Conservation (phyloP, 1,140 invertebrate species). For the Capitella teleta region DNA sequence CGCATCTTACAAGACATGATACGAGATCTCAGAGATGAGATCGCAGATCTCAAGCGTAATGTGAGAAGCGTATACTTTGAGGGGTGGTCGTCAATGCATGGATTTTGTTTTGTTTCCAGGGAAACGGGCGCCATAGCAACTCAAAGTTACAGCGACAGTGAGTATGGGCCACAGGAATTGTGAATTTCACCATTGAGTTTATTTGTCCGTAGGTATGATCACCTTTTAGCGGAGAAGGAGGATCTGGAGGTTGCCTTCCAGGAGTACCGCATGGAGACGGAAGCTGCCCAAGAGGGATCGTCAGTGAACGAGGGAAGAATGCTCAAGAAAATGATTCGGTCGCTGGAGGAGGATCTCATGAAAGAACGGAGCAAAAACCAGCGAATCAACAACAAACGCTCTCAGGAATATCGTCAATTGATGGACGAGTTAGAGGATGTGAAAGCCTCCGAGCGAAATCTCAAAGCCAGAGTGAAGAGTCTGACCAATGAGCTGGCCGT, state of each 20-base stretch:
- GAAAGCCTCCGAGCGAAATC: conserved; percentile 36
- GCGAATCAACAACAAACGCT: conserved; percentile 23
- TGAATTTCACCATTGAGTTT: no score
- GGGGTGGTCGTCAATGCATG: no score
- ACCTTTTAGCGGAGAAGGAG: conserved; percentile 31
- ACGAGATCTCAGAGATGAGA: conserved; percentile 24
- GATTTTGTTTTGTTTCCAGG: no score
- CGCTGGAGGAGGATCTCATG: conserved; percentile 36
- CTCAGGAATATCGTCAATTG: conserved; percentile 32
- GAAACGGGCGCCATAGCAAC: no score
- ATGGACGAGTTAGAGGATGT: conserved; percentile 38
- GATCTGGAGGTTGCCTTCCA: conserved; percentile 31
- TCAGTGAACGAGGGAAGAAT: conserved; percentile 30
- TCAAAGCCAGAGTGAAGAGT: conserved; percentile 34
- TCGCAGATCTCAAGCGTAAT: conserved; percentile 24
- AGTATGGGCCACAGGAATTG: no score
- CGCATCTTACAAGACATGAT: conserved; percentile 31
- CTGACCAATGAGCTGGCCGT: conserved; percentile 39
- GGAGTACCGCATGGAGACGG: conserved; percentile 27
- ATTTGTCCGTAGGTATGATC: conserved; percentile 27
- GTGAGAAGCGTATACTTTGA: conserved; percentile 14
- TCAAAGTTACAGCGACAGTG: no score
- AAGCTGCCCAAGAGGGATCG: conserved; percentile 22
- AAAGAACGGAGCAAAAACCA: conserved; percentile 37
- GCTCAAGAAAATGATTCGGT: conserved; percentile 30